phyloP scores from a whole-genome alignment of 2,888 invertebrate genomes.

The Hipparchia sbordonii region DNA sequence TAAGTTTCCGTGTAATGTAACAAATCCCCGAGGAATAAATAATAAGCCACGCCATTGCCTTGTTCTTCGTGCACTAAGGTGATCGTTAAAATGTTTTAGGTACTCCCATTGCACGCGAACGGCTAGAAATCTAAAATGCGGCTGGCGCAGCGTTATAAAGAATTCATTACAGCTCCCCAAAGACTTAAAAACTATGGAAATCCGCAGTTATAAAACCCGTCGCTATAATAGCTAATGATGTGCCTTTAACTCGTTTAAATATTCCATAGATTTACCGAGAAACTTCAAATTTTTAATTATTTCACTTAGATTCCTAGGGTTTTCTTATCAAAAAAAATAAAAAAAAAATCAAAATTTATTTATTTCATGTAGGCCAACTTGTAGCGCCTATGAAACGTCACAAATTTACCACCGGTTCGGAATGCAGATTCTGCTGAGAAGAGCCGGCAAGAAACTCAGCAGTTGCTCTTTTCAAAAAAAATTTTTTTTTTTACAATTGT shows the following conservation, averaged over 20 bases:
- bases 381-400: no score
- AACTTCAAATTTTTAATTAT: not conserved
- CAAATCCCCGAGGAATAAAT: slow-evolving; percentile 12
- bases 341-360: no score
- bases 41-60: slow-evolving; percentile 19
- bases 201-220: slow-evolving; percentile 26
- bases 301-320: not conserved
- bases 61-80: slow-evolving; percentile 14
- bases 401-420: no score
- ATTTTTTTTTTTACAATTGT: no score
- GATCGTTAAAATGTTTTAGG: slow-evolving; percentile 18
- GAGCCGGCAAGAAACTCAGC: no score
- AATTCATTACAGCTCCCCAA: slow-evolving; percentile 32
- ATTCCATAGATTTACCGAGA: not conserved
- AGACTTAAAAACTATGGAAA: slow-evolving; percentile 31
- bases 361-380: no score
- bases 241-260: not conserved
- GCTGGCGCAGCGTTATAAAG: slow-evolving; percentile 32
- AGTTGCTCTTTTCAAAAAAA: no score
- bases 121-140: slow-evolving; percentile 24
- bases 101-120: slow-evolving; percentile 29
- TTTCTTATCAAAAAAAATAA: no score
- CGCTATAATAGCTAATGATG: slow-evolving; percentile 1
- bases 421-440: no score
- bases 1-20: slow-evolving; percentile 8